These are phyloP conservation scores for Cheilosia grossa DNA, from an alignment of 2,888 invertebrate genomes.

Conservation along the genomic window DNA sequence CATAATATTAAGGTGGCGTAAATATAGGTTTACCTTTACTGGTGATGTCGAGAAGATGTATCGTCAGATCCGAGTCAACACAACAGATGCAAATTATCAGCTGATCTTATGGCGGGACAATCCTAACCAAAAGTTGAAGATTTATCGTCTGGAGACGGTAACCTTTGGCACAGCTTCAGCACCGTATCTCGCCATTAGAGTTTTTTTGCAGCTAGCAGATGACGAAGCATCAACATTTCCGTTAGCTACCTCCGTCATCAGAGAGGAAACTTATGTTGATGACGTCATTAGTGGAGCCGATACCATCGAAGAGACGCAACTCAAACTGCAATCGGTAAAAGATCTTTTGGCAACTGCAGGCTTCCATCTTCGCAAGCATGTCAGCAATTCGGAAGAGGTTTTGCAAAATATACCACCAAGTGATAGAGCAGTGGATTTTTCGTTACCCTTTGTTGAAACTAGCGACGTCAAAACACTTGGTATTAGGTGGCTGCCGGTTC, in stretches of 20 bases:
- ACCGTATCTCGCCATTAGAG: neutral
- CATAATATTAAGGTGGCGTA: too few species aligned
- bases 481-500: neutral
- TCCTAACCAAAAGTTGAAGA: neutral
- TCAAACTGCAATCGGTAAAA: neutral
- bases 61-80: too few species aligned
- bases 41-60: too few species aligned
- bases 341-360: neutral
- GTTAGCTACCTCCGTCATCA: neutral
- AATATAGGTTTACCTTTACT: too few species aligned
- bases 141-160: neutral
- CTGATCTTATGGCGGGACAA: neutral
- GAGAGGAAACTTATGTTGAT: constrained; percentile 6
- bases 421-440: neutral
- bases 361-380: constrained; percentile 1
- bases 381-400: neutral
- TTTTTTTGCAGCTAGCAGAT: constrained; percentile 1
- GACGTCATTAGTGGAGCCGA: neutral
- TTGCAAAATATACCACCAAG: neutral
- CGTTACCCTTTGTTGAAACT: neutral
- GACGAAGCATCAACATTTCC: neutral
- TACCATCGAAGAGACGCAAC: neutral
- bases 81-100: too few species aligned
- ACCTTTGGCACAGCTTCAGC: constrained; percentile 5
- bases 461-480: constrained; percentile 1